Evolutionary conservation across 2,888 invertebrate genomes (phyloP).

Genomic region (Tetropium fuscum): DNA sequence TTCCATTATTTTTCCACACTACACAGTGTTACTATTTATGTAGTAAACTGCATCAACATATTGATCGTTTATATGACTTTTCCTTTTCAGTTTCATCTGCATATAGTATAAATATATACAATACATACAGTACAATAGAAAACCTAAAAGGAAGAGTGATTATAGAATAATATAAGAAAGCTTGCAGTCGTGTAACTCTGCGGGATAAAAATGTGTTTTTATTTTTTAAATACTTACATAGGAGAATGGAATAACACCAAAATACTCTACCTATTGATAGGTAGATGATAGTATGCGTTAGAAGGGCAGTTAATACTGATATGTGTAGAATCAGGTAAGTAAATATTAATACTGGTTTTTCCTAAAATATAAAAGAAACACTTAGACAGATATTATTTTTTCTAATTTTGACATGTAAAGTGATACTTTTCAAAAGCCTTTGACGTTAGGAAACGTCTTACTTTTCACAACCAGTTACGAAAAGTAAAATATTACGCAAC

Average conservation of each 20-base stretch:
- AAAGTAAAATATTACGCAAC: too few relatives aligned
- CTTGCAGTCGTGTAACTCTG: too few relatives aligned
- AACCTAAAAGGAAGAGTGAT: constrained; percentile 48
- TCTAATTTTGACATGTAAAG: too few relatives aligned
- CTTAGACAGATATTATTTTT: too few relatives aligned
- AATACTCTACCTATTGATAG: constrained; percentile 19
- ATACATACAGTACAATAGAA: constrained; percentile 44
- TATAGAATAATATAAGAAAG: too few relatives aligned
- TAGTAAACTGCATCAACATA: constrained; percentile 24
- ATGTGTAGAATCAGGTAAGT: constrained; percentile 33
- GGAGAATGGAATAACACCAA: not conserved
- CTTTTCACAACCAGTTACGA: too few relatives aligned
- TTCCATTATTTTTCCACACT: too few relatives aligned
- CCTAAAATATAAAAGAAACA: constrained; percentile 31
- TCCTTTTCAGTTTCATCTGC: constrained; percentile 44
- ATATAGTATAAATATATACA: constrained; percentile 44
- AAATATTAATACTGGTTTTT: constrained; percentile 29
- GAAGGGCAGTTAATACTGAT: constrained; percentile 30
- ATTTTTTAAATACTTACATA: constrained; percentile 36
- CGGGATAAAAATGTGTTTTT: too few relatives aligned
- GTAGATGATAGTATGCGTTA: constrained; percentile 32
- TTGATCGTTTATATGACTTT: constrained; percentile 20
- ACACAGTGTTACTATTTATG: constrained; percentile 20
- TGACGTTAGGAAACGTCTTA: too few relatives aligned
- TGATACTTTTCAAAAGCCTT: too few relatives aligned